Base-by-base conservation (phyloP, 2,113 vertebrate genomes). In the Glareola pratincola region DNA sequence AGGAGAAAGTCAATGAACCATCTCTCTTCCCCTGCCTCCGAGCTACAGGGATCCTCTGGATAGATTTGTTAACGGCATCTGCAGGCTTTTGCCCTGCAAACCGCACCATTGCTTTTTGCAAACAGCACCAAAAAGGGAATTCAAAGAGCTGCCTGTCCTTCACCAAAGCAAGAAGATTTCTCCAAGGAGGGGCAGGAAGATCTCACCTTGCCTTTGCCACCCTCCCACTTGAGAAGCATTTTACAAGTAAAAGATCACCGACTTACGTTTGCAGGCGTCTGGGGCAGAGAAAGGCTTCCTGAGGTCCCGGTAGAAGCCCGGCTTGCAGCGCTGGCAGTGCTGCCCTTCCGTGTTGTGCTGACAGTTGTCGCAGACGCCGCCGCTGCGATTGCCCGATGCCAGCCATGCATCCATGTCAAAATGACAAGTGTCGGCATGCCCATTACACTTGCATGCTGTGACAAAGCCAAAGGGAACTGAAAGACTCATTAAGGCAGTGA, bases 371-470 rank as follows among this genome's bases (percentile, higher is more conserved):
- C 99, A 99, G 92, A 99, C 81, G 1, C 99, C 99, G 0, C 99
- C 99, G 1, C 98, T 99, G n/a, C 96, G 98, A 78, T 99, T 99
- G 83, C 99, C 99, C 0, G 99, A 99, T 15, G 98, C 98, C n/a
- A 98, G 97, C 99, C 99, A 99, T 1, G 94, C 95, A 15, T 81
- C 96, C 97, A 98, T 94, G 93, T 99, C 99, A 59, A 99, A 99
- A 56, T 96, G 99, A 96, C 99, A 99, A 89, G 98, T 98, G 57
- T 99, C 98, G 1, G 99, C 99, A 5, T 99, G 99, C 11, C 98
- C 99, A 4, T 99, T 99, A 88, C 99, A 99, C 95, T 99, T 99
- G 93, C 99, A 99, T 7, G 99, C 99, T 99, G 97, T 56, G 62
- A 82, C 0, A 1, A 71, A 92, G 77, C 63, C 90, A 96, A 92